Evolutionary conservation across 2,113 vertebrate species (phyloP), one percentile per base, ranked within the genome.

Genomic region (Antigone vipio): DNA sequence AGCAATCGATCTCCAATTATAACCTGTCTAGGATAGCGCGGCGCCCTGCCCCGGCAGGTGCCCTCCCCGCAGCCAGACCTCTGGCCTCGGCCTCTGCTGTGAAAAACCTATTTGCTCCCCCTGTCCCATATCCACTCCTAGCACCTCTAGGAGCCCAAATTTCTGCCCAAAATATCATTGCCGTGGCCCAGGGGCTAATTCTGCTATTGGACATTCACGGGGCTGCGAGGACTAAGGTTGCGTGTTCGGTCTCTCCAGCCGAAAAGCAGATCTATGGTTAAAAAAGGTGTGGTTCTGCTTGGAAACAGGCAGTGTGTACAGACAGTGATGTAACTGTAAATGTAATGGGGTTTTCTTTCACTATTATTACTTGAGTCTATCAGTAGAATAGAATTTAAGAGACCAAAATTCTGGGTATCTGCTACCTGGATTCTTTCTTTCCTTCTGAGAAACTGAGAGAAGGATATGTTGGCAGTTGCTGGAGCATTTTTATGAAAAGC

Each of bases 241-340:
- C 9, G 13, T 0, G 0, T 67, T 75, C 0, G 0, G 32, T 80
- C 34, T 72, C 68, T 84, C 55, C 88, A 35, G 35, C 56, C 52
- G 52, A 86, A 82, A 85, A 84, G 91, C 64, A 91, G 76, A 78
- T 71, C 56, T 67, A 18, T 74, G 80, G 83, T 94, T 93, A 92
- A 94, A 91, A 96, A 96, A 94, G 95, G 91, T 94, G 94, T 93
- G 92, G 96, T 85, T 93, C 66, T 79, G 66, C 85, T 68, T 80
- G 49, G 79, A 89, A 83, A 45, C 34, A 62, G 34, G 68, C 83
- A 84, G 45, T 84, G 21, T 55, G 49, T n/a, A 14, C 56, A 91
- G 59, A 45, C 69, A 84, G 55, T 78, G 83, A 91, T 80, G 80
- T 45, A 94, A 80, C 45, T 53, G 49, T 53, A 78, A 89, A 72